Evolutionary conservation across 2,888 invertebrate genomes (phyloP), one percentile per base, ranked within the genome.

Genomic region (Diarsia mendica): DNA sequence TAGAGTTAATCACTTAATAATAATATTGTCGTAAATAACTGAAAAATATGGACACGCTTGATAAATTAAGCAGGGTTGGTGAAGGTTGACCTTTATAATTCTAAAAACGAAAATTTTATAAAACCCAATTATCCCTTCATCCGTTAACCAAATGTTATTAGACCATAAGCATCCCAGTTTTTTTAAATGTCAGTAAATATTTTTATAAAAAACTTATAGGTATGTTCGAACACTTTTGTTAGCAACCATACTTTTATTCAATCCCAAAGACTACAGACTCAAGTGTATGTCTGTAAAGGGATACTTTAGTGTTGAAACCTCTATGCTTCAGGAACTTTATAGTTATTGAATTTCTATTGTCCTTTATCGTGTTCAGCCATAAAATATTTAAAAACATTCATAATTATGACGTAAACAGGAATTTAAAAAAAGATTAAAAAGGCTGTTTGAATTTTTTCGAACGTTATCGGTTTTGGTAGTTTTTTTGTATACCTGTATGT

Each of bases 251-350:
- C 74, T 72, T 83, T 67, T 49, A 77, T 76, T 71, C 18, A 72
- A 87, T 49, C 75, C 49, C 70, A 73, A 64, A 70, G 65, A 68
- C 82, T 63, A 67, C 49, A 79, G 46, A 67, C 83, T 79, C 78
- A 76, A 87, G 79, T 84, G 73, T 77, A 65, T 58, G 72, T 67
- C 80, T 77, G 71, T 60, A 65, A 79, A 67, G 65, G 49, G 72
- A 72, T 53, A 61, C 67, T 67, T 72, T 18, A 70, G 71, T 67
- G 68, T 77, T 79, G 65, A 76, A 77, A 80, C 75, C 73, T 74
- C 70, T 63, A 75, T 70, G 77, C 71, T 80, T 73, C 72, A 78
- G 67, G 53, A 79, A 83, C 76, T 87, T 86, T 86, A 86, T 86
- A 73, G 78, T 75, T 80, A 82, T 86, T 78, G 74, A 82, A 82